Evolutionary conservation across 2,888 invertebrate species (phyloP), one percentile per base, ranked within the genome.

Genomic region (Sisyra terminalis): DNA sequence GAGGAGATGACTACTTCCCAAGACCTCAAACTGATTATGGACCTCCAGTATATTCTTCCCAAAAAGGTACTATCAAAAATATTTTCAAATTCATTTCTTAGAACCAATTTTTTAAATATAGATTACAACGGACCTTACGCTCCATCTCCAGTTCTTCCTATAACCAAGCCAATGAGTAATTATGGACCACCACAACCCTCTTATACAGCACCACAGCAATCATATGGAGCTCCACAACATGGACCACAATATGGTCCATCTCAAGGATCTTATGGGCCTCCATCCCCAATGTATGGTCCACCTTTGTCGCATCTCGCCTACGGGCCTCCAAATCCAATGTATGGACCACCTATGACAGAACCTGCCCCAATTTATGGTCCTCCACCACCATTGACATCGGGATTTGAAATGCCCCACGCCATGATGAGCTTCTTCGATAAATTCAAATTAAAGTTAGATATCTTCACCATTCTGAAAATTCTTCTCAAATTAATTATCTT

Each of bases 401-500:
- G 63, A 2, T 67, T 70, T 48, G 71, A 71, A 42, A 57, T 69
- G 41, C 74, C 76, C 0, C 73, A 73, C 52, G 70, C 69, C 1
- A 65, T 73, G 11, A 57, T 66, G 44, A 71, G 74, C 44, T 63
- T 78, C 42, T 61, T 80, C 14, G 76, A 78, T 48, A 76, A 82
- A 54, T 61, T 83, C 1, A 73, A 78, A 38, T 61, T 78, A 16
- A 83, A 84, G 59, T 53, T 83, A 40, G 78, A 79, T 52, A 68
- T 82, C 2, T 67, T 78, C 46, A 80, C 82, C 0, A 59, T 83
- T 42, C 80, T 80, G 1, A 85, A 85, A 61, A 70, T 85, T 45
- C 53, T 85, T 44, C 58, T 85, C 29, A 86, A 86, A 57, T 58
- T 85, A 40, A 62, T 85, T 3, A 76, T 86, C 50, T 84, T 86